Evolutionary conservation across 2,113 vertebrate genomes (phyloP).

Genomic region (Pseudonaja textilis): DNA sequence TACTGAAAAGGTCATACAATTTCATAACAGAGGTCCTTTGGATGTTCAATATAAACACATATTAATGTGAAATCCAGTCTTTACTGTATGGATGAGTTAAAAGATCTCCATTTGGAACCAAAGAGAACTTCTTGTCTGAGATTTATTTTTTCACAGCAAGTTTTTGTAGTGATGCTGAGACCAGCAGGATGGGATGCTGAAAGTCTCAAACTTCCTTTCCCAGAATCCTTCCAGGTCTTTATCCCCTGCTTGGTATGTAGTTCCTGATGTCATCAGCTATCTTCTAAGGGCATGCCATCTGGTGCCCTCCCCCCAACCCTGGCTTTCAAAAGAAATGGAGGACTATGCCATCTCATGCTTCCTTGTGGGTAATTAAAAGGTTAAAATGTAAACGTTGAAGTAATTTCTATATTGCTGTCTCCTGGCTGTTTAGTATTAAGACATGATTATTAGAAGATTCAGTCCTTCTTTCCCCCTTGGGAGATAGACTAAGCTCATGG

Average conservation of each 20-base stretch:
- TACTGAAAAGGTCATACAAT: neutral
- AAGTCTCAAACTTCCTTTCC: neutral
- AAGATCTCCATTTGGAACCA: neutral
- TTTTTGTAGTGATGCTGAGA: neutral
- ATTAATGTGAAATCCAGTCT: neutral
- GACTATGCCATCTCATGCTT: neutral
- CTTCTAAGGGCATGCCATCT: neutral
- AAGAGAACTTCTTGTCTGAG: neutral
- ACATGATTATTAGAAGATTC: neutral
- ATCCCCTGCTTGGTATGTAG: no score
- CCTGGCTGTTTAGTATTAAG: neutral
- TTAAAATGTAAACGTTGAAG: neutral
- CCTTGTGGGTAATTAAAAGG: neutral
- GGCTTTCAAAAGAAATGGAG: neutral
- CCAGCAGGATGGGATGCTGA: neutral
- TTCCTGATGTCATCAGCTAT: neutral
- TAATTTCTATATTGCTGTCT: neutral
- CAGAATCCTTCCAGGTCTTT: no score
- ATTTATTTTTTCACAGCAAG: neutral
- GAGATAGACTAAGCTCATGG: neutral
- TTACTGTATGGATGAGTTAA: neutral
- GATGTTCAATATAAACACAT: neutral
- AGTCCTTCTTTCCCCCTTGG: neutral
- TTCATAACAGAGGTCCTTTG: neutral
- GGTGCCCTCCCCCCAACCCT: neutral